Evolutionary conservation across 2,113 vertebrate species (phyloP), one percentile per base, ranked within the genome.

Genomic region (Shinisaurus crocodilurus): DNA sequence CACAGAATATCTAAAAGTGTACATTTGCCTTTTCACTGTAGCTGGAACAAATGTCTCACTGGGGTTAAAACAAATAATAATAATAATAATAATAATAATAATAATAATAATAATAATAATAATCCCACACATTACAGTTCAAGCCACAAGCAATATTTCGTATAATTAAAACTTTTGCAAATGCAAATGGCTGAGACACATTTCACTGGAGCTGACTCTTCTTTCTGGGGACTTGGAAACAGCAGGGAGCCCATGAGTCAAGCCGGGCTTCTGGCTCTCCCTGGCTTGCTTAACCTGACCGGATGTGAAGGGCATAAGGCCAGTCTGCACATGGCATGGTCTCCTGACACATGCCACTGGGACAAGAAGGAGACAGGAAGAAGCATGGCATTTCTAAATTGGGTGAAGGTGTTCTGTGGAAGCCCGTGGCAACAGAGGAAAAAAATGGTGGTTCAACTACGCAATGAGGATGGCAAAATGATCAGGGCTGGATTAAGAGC

Each of bases 1-100:
- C 90, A 90, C 77, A 34, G 1, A 25, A 85, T 90, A 86, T 85
- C 54, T 72, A 67, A 70, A 40, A 45, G 70, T 54, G 69, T 5
- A 54, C 15, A 37, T 74, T 54, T 29, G 48, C 27, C 79, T 54
- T 8, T 0, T 4, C n/a, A 15, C 10, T 12, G 0, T 37, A 0
- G 34, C 9, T 50, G 75, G 0, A 37, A 37, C 6, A 13, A 65
- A 2, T 0, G 27, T 1, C 20, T 76, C 72, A 0, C 20, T 63
- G 63, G 79, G 85, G 27, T 4, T 27, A 79, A 27, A 6, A 34
- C 13, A 81, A 6, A n/a, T n/a, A 54, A 54, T 54, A 6, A 54
- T 54, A 6, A 54, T 54, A 6, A 54, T 54, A 6, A 54, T 54
- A 6, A 54, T 50, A 4, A 50, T 50, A 4, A 50, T 50, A 4